phyloP scores from a whole-genome alignment of 2,797 vertebrate species.

The Chelon labrosus region DNA sequence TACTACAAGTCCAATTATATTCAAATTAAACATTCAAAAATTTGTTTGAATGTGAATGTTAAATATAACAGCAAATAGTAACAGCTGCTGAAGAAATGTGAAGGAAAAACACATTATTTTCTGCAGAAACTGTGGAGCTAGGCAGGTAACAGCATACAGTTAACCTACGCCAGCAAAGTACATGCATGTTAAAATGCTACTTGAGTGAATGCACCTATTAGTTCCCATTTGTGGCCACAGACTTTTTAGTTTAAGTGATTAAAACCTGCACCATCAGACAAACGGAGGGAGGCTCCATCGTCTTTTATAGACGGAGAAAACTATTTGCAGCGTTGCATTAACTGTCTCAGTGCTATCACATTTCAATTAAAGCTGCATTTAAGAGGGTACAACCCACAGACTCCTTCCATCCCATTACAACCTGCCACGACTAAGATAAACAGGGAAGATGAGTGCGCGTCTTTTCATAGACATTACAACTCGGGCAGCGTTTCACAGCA shows the following conservation, averaged over 20 bases:
- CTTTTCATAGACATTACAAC: slow-evolving; percentile 47
- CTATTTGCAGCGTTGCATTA: slow-evolving; percentile 38
- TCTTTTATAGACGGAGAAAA: slow-evolving; percentile 4
- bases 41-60: background rate
- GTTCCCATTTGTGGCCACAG: slow-evolving; percentile 12
- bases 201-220: slow-evolving; percentile 2
- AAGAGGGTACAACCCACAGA: slow-evolving; percentile 26
- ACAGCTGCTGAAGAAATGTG: background rate
- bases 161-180: background rate
- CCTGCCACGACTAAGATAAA: slow-evolving; percentile 18
- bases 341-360: slow-evolving; percentile 9
- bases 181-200: background rate
- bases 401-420: slow-evolving; percentile 37
- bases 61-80: too few relatives aligned
- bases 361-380: slow-evolving; percentile 53
- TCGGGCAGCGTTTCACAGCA: slow-evolving; percentile 39
- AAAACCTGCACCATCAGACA: slow-evolving; percentile 46
- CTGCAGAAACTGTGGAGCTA: too few relatives aligned
- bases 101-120: background rate
- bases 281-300: slow-evolving; percentile 20
- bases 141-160: background rate
- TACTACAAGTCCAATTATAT: background rate
- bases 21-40: background rate
- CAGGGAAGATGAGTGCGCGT: slow-evolving; percentile 41
- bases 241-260: slow-evolving; percentile 25